Percentiles rank a stretch among this genome's conserved stretches.
Conservation (phyloP, 2,888 invertebrate species). For the Tridacna gigas region DNA sequence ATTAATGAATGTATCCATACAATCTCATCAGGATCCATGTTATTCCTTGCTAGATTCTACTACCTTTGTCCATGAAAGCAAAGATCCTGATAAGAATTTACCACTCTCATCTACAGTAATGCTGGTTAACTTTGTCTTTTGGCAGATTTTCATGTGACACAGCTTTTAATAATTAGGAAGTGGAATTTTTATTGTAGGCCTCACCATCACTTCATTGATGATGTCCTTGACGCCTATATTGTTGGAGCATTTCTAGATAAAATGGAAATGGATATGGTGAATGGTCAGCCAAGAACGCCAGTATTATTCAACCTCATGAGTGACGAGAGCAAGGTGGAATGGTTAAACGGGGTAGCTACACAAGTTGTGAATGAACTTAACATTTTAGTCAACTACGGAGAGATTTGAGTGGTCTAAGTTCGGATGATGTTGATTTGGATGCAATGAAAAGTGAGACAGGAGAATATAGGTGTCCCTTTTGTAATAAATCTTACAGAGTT, state of each 20-base stretch:
- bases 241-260: slow-evolving; percentile 33
- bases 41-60: too few species aligned
- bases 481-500: slow-evolving; percentile 31
- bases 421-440: slow-evolving; percentile 21
- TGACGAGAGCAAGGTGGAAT: slow-evolving; percentile 10
- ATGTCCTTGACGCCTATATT: slow-evolving; percentile 38
- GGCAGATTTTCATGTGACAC: neutral
- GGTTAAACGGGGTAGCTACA: slow-evolving; percentile 18
- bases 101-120: neutral
- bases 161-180: neutral
- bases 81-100: neutral
- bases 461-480: slow-evolving; percentile 36
- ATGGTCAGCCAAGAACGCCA: neutral
- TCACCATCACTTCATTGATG: slow-evolving; percentile 39
- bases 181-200: slow-evolving; percentile 17
- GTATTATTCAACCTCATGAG: slow-evolving; percentile 11
- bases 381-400: slow-evolving; percentile 14
- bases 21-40: too few species aligned
- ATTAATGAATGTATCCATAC: too few species aligned
- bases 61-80: too few species aligned
- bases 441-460: slow-evolving; percentile 24
- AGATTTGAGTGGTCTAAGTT: slow-evolving; percentile 15
- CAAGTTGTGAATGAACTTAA: slow-evolving; percentile 26
- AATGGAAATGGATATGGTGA: slow-evolving; percentile 19
- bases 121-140: slow-evolving; percentile 5